Evolutionary conservation across 2,888 invertebrate species (phyloP).

Genomic region (Drosophila kanekoi): DNA sequence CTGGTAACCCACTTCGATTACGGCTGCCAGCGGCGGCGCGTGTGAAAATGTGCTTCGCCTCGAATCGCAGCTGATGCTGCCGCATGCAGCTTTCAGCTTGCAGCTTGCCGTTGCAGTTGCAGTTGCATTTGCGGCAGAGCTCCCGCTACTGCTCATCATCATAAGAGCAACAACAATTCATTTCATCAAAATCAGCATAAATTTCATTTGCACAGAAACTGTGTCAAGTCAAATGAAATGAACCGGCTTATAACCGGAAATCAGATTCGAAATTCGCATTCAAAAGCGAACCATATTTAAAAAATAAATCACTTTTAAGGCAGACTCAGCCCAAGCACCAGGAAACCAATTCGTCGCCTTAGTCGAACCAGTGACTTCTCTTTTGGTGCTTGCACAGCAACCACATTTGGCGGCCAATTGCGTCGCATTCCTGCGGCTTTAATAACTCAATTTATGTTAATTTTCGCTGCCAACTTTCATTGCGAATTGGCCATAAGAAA

Average conservation of each 20-base stretch:
- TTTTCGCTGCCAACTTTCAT: conserved; percentile 58
- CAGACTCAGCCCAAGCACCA: too few species aligned
- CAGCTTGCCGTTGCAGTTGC: not conserved
- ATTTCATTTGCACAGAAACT: conserved; percentile 56
- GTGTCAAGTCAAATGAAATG: conserved; percentile 47
- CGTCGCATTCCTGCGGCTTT: conserved; percentile 65
- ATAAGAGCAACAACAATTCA: conserved; percentile 37
- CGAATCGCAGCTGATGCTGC: conserved; percentile 27
- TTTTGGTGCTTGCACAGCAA: conserved; percentile 12
- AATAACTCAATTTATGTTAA: conserved; percentile 69
- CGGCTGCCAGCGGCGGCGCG: conserved; percentile 70
- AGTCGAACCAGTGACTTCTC: too few species aligned
- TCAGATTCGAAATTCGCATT: too few species aligned
- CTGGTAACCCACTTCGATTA: conserved; percentile 79
- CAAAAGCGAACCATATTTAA: too few species aligned
- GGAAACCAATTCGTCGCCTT: too few species aligned
- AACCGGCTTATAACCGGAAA: too few species aligned
- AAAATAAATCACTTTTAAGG: too few species aligned
- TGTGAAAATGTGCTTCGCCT: conserved; percentile 65
- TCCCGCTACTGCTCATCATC: conserved; percentile 57
- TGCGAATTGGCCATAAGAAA: conserved; percentile 38
- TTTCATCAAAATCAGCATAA: conserved; percentile 69
- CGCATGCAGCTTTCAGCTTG: not conserved
- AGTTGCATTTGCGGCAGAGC: conserved; percentile 26
- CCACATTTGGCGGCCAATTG: conserved; percentile 45